Evolutionary conservation across 2,113 vertebrate species (phyloP), one percentile per base, ranked within the genome.

Genomic region (Scopus umbretta): DNA sequence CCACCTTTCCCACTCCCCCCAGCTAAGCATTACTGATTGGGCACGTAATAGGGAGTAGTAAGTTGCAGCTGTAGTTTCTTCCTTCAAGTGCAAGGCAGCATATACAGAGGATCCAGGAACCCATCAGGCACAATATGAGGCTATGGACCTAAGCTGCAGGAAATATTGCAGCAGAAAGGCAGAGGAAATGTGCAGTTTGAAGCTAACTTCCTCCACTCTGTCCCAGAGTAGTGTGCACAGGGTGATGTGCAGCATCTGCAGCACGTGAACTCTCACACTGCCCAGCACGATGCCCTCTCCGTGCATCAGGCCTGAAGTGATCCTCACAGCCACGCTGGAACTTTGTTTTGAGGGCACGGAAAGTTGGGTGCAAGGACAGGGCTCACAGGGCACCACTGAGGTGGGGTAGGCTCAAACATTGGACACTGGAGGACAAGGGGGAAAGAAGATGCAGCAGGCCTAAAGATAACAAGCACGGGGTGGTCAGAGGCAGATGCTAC

Each of bases 201-300:
- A 71, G 42, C 9, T 38, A 62, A 14, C 38, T 72, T 79, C 49
- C 61, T 90, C 30, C 30, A 43, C 22, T 6, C 22, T 58, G 15
- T 50, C 71, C n/a, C 40, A 65, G 27, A 84, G 12, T 38, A 66
- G 67, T 2, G 2, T 4, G 12, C 21, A 71, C 29, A 55, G 70
- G 29, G 14, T 36, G 25, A 74, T 1, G 6, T 5, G 13, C 36
- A 82, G 8, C 43, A 21, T 8, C 34, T 58, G 36, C 40, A 73
- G 23, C 27, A 29, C 0, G 0, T 13, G 27, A 89, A 55, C 38
- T n/a, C 26, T 45, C 52, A 40, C 2, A 3, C 53, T 73, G 38
- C 49, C 42, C 53, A 45, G 40, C 19, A 27, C 3, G 14, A 26
- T 59, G 34, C 14, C 18, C 14, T 71, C 68, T 72, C 53, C 59